Evolutionary conservation across 2,888 invertebrate species (phyloP), one percentile per base, ranked within the genome.

Genomic region (Neoaliturus tenellus): DNA sequence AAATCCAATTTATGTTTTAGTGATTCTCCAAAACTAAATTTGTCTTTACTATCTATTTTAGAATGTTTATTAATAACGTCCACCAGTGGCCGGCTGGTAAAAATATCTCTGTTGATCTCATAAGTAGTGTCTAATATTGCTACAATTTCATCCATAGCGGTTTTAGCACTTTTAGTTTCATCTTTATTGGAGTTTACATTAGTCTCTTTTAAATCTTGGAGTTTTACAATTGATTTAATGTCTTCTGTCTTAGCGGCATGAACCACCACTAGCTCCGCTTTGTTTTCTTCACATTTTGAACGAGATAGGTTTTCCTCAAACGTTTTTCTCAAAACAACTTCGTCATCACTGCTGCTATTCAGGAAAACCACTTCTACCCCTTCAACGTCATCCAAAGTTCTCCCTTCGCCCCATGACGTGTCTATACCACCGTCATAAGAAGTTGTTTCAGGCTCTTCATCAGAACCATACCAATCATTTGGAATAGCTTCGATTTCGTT

Each of bases 291-390:
- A 8, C 41, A 31, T 33, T 81, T 33, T 0, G 39, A 67, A 1
- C 23, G 35, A 33, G n/a, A 28, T 17, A n/a, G 17, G 6, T 51
- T 17, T 73, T 83, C 80, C 8, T 39, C 58, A 51, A 71, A 84
- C 14, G 81, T 84, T 81, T 80, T 81, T 39, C 23, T 62, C 31
- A 62, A 31, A 62, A 62, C 78, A 20, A 44, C n/a, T 1, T 48
- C 80, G 44, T 67, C 71, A 14, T 83, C 85, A 69, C 85, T 83
- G 83, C 85, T 85, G 35, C 80, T 93, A 83, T 94, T 94, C 67
- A 95, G 91, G 89, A 93, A 95, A 0, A 95, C 94, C 14, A 95
- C 89, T 90, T 95, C 95, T 31, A 94, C 94, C 4, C 93, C 93
- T 33, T 87, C 85, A 23, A 85, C 83, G 14, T 87, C 86, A 41